A percentile compares a stretch with the other conserved stretches of the same genome.
Conservation (phyloP, 2,888 invertebrate species). For the Amiota minor region DNA sequence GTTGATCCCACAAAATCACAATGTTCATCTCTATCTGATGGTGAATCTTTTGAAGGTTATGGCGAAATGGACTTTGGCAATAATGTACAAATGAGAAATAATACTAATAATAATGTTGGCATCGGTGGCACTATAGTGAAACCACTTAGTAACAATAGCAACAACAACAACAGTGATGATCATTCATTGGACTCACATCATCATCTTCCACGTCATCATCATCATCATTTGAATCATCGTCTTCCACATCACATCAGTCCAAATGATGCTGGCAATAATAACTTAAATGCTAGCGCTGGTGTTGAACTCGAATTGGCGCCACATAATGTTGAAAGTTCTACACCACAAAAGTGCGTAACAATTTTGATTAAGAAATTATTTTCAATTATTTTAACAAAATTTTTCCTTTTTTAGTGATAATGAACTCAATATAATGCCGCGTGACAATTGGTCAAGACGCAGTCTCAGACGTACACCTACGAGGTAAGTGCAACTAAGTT, state of each 20-base stretch:
- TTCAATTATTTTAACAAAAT: slow-evolving; percentile 37
- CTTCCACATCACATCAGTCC: not conserved
- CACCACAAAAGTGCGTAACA: slow-evolving; percentile 59
- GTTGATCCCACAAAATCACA: slow-evolving; percentile 73
- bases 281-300: slow-evolving; percentile 60
- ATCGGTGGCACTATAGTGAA: slow-evolving; percentile 39
- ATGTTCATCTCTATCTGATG: slow-evolving; percentile 80
- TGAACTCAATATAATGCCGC: slow-evolving; percentile 78
- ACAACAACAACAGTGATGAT: slow-evolving; percentile 27
- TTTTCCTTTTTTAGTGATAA: slow-evolving; percentile 74
- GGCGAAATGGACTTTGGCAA: slow-evolving; percentile 76
- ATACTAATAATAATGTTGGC: not conserved
- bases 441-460: slow-evolving; percentile 89
- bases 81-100: not conserved
- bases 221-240: slow-evolving; percentile 24
- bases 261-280: slow-evolving; percentile 63
- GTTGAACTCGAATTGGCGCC: slow-evolving; percentile 73
- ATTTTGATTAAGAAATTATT: slow-evolving; percentile 18
- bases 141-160: slow-evolving; percentile 34
- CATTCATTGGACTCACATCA: no score
- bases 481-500: slow-evolving; percentile 76
- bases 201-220: slow-evolving; percentile 40
- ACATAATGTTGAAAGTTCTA: slow-evolving; percentile 60
- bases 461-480: slow-evolving; percentile 87
- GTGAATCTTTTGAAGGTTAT: slow-evolving; percentile 87